Conservation (phyloP, 2,888 invertebrate species). For the Aspidapion aeneum region DNA sequence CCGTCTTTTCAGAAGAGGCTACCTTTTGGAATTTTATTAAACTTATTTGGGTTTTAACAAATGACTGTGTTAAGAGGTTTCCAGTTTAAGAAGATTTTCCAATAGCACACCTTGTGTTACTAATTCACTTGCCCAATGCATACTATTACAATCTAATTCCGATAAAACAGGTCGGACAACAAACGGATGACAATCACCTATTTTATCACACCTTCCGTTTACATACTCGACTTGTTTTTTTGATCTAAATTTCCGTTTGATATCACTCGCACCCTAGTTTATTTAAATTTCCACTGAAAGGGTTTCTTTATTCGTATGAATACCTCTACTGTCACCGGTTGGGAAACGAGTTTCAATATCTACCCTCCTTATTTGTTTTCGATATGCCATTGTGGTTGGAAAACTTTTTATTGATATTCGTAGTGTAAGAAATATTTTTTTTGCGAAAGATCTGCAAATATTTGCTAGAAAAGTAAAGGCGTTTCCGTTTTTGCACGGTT, state of each 20-base stretch:
- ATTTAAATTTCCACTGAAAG: conserved; percentile 18
- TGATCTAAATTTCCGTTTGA: conserved; percentile 16
- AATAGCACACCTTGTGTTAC: no score
- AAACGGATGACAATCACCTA: neutral
- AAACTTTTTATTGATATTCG: no score
- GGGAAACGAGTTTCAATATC: conserved; percentile 11
- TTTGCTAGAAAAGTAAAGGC: no score
- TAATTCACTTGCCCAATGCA: neutral
- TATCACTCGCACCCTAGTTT: conserved; percentile 17
- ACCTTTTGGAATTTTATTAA: no score
- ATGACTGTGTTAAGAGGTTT: no score
- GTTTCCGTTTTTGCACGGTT: no score
- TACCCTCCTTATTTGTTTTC: conserved; percentile 12
- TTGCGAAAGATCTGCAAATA: no score
- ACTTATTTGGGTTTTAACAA: no score
- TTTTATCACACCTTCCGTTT: neutral
- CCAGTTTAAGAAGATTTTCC: no score
- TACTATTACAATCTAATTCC: neutral
- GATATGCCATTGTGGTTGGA: conserved; percentile 10
- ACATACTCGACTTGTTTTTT: neutral
- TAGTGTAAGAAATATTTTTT: no score
- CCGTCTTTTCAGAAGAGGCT: no score
- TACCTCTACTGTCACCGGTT: conserved; percentile 18
- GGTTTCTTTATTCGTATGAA: conserved; percentile 20
- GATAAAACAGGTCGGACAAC: neutral